Evolutionary conservation across 2,797 vertebrate genomes (phyloP).

Genomic region (Melanitta fusca): DNA sequence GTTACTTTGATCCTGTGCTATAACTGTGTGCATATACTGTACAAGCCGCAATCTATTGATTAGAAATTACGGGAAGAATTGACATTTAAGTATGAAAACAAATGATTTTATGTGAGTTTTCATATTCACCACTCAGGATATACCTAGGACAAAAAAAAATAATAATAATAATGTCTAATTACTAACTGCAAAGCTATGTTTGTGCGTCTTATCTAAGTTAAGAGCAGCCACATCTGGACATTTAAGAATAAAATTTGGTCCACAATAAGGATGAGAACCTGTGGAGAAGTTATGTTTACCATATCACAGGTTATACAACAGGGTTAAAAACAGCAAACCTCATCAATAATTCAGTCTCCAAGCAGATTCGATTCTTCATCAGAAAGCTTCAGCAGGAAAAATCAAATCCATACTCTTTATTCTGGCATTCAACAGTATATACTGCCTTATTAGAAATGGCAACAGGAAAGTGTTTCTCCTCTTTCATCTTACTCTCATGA

Average conservation of each 20-base stretch:
- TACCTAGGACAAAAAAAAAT: not conserved
- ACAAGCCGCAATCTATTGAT: not conserved
- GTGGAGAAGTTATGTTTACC: constrained; percentile 34
- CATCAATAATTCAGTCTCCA: constrained; percentile 72
- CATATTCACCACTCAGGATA: constrained; percentile 12
- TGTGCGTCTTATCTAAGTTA: not conserved
- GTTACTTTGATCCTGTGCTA: not conserved
- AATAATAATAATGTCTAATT: not conserved
- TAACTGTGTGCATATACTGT: not conserved
- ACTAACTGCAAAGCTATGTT: not conserved
- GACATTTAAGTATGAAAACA: constrained; percentile 1
- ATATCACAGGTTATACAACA: constrained; percentile 21
- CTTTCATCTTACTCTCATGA: not conserved
- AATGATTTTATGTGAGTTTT: not conserved
- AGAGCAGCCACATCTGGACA: not conserved
- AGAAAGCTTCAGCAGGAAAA: constrained; percentile 36
- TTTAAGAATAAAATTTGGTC: constrained; percentile 10
- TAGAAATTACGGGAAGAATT: not conserved
- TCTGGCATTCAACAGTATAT: not conserved
- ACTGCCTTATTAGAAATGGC: not conserved
- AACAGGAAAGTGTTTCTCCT: not conserved
- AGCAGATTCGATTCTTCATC: not conserved
- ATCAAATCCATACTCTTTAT: not conserved
- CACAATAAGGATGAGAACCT: constrained; percentile 3
- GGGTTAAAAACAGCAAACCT: constrained; percentile 28